Evolutionary conservation across 2,888 invertebrate genomes (phyloP).

Genomic region (Ephialtes manifestator): DNA sequence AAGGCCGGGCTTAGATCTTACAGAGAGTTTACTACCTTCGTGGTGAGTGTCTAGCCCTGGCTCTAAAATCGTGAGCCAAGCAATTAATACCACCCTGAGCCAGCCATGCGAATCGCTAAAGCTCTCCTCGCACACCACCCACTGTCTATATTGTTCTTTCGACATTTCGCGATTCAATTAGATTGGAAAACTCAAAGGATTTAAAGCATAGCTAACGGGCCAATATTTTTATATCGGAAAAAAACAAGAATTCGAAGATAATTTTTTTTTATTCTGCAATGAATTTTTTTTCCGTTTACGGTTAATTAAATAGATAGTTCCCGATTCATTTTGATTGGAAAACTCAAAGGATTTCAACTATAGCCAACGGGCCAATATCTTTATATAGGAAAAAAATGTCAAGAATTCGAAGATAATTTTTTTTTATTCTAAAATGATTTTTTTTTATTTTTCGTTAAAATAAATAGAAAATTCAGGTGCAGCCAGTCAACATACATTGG

Average conservation of each 20-base stretch:
- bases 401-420: too few relatives aligned
- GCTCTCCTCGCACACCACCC: conserved; percentile 40
- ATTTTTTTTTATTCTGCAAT: too few relatives aligned
- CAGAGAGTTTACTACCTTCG: conserved; percentile 67
- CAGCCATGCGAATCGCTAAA: conserved; percentile 53
- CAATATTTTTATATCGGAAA: background rate
- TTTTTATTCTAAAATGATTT: too few relatives aligned
- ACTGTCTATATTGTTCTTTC: conserved; percentile 64
- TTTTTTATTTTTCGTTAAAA: too few relatives aligned
- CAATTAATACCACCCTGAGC: conserved; percentile 71
- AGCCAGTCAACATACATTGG: too few relatives aligned
- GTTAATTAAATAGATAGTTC: too few relatives aligned
- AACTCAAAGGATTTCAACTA: too few relatives aligned
- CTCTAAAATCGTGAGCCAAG: conserved; percentile 66
- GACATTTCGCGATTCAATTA: conserved; percentile 64
- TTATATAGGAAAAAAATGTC: too few relatives aligned
- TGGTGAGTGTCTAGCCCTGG: conserved; percentile 50
- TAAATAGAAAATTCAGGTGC: too few relatives aligned
- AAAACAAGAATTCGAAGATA: conserved; percentile 35
- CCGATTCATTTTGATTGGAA: too few relatives aligned
- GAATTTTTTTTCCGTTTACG: too few relatives aligned
- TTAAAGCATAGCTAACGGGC: background rate
- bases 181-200: conserved; percentile 45
- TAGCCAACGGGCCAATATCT: too few relatives aligned
- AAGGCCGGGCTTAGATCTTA: conserved; percentile 58